Percentiles rank a stretch among this genome's conserved stretches.
Evolutionary conservation across 2,113 vertebrate species (phyloP).

Genomic region (Pseudopipra pipra): DNA sequence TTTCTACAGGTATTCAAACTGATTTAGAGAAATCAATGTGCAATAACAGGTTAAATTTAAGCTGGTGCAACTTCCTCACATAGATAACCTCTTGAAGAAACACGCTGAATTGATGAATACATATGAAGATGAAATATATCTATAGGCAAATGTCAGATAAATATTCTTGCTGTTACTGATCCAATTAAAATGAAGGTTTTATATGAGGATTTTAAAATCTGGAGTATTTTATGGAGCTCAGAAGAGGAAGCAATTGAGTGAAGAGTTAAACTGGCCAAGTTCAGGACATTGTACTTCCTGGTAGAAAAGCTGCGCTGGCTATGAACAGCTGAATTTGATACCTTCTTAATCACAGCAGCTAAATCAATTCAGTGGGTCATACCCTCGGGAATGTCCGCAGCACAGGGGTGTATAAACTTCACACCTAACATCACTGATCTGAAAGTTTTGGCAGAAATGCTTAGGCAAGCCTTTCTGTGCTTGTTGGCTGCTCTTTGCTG

Average conservation of each 20-base stretch:
- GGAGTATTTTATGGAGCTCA: background rate
- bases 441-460: background rate
- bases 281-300: background rate
- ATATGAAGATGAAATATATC: background rate
- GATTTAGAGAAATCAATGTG: slow-evolving; percentile 31
- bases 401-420: background rate
- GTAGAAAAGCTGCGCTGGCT: background rate
- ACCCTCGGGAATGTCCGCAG: background rate
- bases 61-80: background rate
- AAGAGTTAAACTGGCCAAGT: background rate
- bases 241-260: background rate
- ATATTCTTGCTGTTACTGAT: background rate
- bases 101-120: background rate
- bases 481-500: background rate
- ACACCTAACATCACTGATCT: background rate
- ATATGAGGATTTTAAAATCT: background rate
- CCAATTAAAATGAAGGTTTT: slow-evolving; percentile 26
- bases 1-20: slow-evolving; percentile 19
- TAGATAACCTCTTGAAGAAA: slow-evolving; percentile 1
- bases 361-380: background rate
- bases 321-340: background rate
- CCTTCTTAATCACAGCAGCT: background rate
- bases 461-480: background rate
- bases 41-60: slow-evolving; percentile 6
- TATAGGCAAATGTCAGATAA: background rate